phyloP scores from a whole-genome alignment of 1,140 invertebrate genomes.

The Sinonovacula constricta region DNA sequence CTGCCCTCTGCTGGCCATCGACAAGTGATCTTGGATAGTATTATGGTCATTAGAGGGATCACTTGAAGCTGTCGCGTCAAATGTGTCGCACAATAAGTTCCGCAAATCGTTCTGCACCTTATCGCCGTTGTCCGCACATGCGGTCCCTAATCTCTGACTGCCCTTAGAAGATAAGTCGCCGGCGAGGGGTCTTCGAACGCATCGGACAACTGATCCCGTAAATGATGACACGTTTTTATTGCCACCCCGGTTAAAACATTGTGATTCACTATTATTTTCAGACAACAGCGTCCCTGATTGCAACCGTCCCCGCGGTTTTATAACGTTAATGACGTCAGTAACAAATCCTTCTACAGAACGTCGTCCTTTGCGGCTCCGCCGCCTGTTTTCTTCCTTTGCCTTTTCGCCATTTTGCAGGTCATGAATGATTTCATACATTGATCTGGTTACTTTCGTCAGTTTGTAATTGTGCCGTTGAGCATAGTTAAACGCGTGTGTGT shows the following conservation, averaged over 20 bases:
- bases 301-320: slow-evolving; percentile 30
- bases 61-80: slow-evolving; percentile 44
- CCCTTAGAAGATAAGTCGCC: slow-evolving; percentile 23
- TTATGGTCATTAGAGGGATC: slow-evolving; percentile 35
- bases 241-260: not conserved
- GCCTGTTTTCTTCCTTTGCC: slow-evolving; percentile 25
- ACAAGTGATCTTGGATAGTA: slow-evolving; percentile 21
- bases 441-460: slow-evolving; percentile 63
- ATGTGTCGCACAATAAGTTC: slow-evolving; percentile 45
- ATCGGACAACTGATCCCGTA: slow-evolving; percentile 44
- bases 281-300: slow-evolving; percentile 3
- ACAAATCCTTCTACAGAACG: slow-evolving; percentile 16
- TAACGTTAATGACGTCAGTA: slow-evolving; percentile 4
- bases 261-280: slow-evolving; percentile 25
- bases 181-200: slow-evolving; percentile 57
- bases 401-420: slow-evolving; percentile 61
- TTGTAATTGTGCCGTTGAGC: slow-evolving; percentile 63
- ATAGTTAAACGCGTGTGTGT: slow-evolving; percentile 53
- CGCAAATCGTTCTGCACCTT: slow-evolving; percentile 51
- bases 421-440: slow-evolving; percentile 68
- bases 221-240: slow-evolving; percentile 8
- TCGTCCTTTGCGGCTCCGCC: slow-evolving; percentile 38
- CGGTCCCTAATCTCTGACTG: slow-evolving; percentile 45
- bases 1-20: slow-evolving; percentile 23
- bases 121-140: slow-evolving; percentile 21